Evolutionary conservation across 2,888 invertebrate genomes (phyloP), one percentile per base, ranked within the genome.

Genomic region (Diarsia rubi): DNA sequence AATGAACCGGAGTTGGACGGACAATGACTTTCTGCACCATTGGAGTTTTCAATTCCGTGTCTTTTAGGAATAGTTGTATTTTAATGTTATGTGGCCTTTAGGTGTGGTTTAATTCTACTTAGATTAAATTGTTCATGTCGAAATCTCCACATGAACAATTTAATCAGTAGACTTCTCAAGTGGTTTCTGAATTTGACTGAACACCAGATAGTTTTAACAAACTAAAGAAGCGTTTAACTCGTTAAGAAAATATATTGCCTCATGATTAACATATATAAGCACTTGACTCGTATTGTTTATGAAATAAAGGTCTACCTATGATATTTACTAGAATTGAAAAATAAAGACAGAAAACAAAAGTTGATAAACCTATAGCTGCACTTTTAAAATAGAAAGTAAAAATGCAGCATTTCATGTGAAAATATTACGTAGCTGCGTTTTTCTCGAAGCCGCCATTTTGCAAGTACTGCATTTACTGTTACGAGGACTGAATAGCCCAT

Each of bases 1-100:
- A 87, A 83, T 84, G 84, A 85, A 79, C 82, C 72, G 57, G 69
- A 68, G 67, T 79, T 59, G 65, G 68, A 81, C 75, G 75, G 68
- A 76, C 74, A 74, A 74, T 67, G 73, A 69, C 72, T 70, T 79
- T 80, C 72, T 47, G 74, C 72, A 75, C 60, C 52, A 81, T 74
- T 83, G 69, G 67, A 69, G 63, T 67, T 74, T 71, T 67, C 42
- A 62, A 79, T 79, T 67, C 24, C 57, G 47, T 69, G 57, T 75
- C 62, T 79, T 83, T 73, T 45, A 73, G 57, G 47, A 37, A 73
- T 73, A 42, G 57, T 77, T 54, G 14, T 31, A 49, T 69, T 60
- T 57, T 42, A 49, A 77, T 59, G 31, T 59, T 76, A 57, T 24
- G 24, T 24, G n/a, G 19, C 24, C 31, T 14, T 52, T 52, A 12